A percentile compares a stretch with the other conserved stretches of the same genome.
phyloP scores from a whole-genome alignment of 1,140 invertebrate species.

The Rhizoglyphus robini region DNA sequence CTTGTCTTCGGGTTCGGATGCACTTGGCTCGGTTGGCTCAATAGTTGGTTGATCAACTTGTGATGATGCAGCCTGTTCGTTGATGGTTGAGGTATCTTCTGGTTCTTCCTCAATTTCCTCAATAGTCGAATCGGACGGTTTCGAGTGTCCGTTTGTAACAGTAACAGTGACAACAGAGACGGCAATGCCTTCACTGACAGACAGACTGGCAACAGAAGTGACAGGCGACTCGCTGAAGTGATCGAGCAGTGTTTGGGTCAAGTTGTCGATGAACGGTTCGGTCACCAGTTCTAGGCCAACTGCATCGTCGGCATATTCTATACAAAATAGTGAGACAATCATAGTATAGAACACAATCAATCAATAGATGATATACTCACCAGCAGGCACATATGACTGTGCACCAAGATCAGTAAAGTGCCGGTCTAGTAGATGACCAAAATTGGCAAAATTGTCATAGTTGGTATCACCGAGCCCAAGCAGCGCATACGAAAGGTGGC shows the following conservation, averaged over 20 bases:
- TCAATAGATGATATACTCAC: conserved; percentile 1
- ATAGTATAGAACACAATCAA: background rate
- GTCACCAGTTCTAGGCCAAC: conserved; percentile 39
- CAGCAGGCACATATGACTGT: background rate
- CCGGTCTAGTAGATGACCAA: conserved; percentile 37
- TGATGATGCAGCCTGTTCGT: too few species aligned
- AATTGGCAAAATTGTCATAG: conserved; percentile 43
- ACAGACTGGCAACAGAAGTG: background rate
- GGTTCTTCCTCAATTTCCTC: background rate
- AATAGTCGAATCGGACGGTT: background rate
- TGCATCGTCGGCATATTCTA: conserved; percentile 43
- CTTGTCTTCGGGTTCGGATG: too few species aligned
- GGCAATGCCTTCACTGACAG: background rate
- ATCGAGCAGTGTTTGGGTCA: conserved; percentile 34
- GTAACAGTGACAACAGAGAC: background rate
- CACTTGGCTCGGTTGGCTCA: too few species aligned
- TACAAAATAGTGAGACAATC: conserved; percentile 4
- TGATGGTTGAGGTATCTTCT: too few species aligned
- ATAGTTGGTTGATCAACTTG: too few species aligned
- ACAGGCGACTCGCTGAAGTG: conserved; percentile 23
- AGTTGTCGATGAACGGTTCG: conserved; percentile 41
- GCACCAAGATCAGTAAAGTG: conserved; percentile 35
- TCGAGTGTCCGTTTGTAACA: background rate
- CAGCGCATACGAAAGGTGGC: conserved; percentile 36
- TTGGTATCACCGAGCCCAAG: conserved; percentile 45